Percentiles rank a stretch among this genome's conserved stretches.
Evolutionary conservation across 2,113 vertebrate species (phyloP).

Genomic region (Pitta sordida): DNA sequence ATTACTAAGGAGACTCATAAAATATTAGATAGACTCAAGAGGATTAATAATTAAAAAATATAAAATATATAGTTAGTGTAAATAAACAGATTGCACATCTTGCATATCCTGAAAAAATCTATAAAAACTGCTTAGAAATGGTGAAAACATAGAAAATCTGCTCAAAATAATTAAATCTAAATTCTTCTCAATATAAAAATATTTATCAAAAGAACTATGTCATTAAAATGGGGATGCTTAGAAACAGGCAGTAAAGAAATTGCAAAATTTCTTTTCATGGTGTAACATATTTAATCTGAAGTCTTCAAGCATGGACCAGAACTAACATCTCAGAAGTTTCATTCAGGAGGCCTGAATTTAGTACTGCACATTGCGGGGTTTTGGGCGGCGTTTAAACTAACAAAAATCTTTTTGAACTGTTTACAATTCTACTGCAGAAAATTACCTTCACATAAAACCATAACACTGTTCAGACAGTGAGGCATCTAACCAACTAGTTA

Average conservation of each 20-base stretch:
- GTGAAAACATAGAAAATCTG: not conserved
- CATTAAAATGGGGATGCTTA: not conserved
- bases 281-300: not conserved
- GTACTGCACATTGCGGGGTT: rapidly evolving
- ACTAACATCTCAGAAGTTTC: not conserved
- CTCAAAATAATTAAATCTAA: not conserved
- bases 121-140: not conserved
- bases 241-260: not conserved
- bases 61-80: not conserved
- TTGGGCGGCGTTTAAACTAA: not conserved
- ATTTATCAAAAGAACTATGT: not conserved
- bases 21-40: not conserved
- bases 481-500: not conserved
- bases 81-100: not conserved
- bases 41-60: not conserved
- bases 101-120: not conserved
- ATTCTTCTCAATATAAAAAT: not conserved
- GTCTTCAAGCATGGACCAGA: not conserved
- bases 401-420: not conserved
- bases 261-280: not conserved
- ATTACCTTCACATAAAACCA: not conserved
- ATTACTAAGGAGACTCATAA: not conserved
- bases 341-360: not conserved
- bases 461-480: not conserved
- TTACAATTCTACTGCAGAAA: not conserved